These are phyloP conservation scores for Aegypius monachus DNA, from an alignment of 2,113 vertebrate species.

Conservation along the genomic window DNA sequence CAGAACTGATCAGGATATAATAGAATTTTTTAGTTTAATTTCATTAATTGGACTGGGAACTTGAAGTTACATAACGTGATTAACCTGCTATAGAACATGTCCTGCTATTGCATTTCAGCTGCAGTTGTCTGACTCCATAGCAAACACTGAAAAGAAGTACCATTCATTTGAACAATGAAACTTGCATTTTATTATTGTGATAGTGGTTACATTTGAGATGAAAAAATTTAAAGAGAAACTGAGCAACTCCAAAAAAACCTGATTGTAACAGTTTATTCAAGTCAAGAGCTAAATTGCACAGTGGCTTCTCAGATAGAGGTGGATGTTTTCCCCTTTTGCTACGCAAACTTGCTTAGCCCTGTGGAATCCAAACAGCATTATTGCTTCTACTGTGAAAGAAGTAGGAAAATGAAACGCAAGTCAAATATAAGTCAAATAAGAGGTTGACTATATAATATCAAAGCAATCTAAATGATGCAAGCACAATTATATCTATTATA, in stretches of 20 bases:
- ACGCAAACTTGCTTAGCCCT: neutral
- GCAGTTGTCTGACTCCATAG: neutral
- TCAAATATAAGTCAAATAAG: neutral
- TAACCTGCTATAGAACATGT: neutral
- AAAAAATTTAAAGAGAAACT: neutral
- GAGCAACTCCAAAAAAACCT: neutral
- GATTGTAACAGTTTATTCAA: neutral
- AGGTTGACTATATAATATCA: neutral
- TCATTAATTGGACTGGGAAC: neutral
- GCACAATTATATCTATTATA: neutral
- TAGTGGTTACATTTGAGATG: neutral
- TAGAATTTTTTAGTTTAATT: neutral
- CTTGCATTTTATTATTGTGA: neutral
- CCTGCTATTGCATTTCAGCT: neutral
- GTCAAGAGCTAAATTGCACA: neutral
- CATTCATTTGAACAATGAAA: neutral
- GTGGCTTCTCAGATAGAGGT: neutral
- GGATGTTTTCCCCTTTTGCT: neutral
- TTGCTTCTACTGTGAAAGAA: neutral
- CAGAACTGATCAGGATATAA: neutral
- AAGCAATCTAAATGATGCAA: neutral
- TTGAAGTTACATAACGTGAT: neutral
- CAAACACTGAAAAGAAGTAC: neutral
- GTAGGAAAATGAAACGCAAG: slow-evolving; percentile 17
- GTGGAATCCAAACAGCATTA: neutral